A percentile compares a stretch with the other conserved stretches of the same genome.
phyloP scores from a whole-genome alignment of 2,797 vertebrate genomes.

The Centroberyx gerrardi region DNA sequence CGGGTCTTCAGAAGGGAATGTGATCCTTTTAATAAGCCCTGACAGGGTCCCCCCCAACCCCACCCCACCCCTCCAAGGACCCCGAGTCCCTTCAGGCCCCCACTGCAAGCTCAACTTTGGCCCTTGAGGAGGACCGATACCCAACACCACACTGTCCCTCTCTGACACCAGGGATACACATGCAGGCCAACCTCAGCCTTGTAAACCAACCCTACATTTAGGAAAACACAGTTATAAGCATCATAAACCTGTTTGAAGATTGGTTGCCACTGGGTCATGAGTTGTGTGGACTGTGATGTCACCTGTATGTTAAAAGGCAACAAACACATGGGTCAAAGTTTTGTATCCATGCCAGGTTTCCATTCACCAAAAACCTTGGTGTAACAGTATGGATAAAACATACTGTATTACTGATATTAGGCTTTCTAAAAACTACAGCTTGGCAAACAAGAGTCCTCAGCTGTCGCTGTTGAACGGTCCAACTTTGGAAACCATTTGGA shows the following conservation, averaged over 20 bases:
- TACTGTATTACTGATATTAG: too few species aligned
- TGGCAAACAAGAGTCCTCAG: too few species aligned
- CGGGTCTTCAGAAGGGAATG: constrained; percentile 66
- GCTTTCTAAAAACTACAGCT: too few species aligned
- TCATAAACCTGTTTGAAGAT: constrained; percentile 23
- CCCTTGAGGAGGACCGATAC: constrained; percentile 14
- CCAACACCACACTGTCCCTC: constrained; percentile 18
- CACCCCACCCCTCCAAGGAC: background rate
- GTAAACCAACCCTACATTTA: constrained; percentile 30
- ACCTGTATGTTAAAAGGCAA: background rate
- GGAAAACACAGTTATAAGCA: constrained; percentile 18
- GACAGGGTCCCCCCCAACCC: constrained; percentile 22
- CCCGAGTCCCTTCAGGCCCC: constrained; percentile 33
- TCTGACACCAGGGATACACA: constrained; percentile 2
- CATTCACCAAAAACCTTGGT: too few species aligned
- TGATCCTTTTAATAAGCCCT: constrained; percentile 69
- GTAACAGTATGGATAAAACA: too few species aligned
- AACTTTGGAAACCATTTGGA: constrained; percentile 13
- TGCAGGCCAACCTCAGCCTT: background rate
- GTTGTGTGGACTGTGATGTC: background rate
- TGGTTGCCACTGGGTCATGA: background rate
- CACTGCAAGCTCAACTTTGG: constrained; percentile 35
- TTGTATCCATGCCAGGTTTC: too few species aligned
- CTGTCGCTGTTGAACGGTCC: too few species aligned
- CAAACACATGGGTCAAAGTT: too few species aligned